Evolutionary conservation across 2,888 invertebrate genomes (phyloP), one percentile per base, ranked within the genome.

Genomic region (Therioaphis trifolii): DNA sequence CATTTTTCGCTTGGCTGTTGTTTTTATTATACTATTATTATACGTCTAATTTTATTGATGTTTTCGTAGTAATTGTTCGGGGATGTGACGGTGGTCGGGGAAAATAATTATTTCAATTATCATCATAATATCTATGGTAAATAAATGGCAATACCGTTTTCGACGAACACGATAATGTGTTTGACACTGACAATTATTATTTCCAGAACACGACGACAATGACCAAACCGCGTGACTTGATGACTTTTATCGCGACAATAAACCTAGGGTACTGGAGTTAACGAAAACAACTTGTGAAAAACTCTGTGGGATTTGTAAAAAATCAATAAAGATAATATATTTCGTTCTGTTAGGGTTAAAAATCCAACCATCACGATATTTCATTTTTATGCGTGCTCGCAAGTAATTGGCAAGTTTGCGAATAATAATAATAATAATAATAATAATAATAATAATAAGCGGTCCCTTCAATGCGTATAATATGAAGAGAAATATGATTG

Each of bases 361-460:
- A 74, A 55, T 49, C 29, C 29, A 35, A 55, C 49, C n/a, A 29
- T 66, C 55, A 11, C 55, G 74, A 52, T 72, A 52, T 35, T 55
- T 74, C 74, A 55, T 74, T 74, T 74, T 40, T 55, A 29, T n/a
- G 29, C 27, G 5, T 24, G 15, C 11, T 9, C 4, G 55, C 9
- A n/a, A 15, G 46, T 77, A 77, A 77, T 77, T 77, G 76, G n/a
- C 63, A 29, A 63, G n/a, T 63, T 66, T 29, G 27, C 15, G 29
- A 46, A 29, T 11, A 61, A 61, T 61, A 43, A 61, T 75, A 58
- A 58, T 58, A 58, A 55, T 40, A 43, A 61, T 43, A 74, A 74
- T 55, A 63, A 61, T 74, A 58, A 58, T 58, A 74, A 35, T 35
- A 43, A 58, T 40, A 75, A 75, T 5, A 76, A 61, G 29, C 18